Percentiles rank a stretch among this genome's conserved stretches.
Evolutionary conservation across 2,888 invertebrate species (phyloP).

Genomic region (Apamea monoglypha): DNA sequence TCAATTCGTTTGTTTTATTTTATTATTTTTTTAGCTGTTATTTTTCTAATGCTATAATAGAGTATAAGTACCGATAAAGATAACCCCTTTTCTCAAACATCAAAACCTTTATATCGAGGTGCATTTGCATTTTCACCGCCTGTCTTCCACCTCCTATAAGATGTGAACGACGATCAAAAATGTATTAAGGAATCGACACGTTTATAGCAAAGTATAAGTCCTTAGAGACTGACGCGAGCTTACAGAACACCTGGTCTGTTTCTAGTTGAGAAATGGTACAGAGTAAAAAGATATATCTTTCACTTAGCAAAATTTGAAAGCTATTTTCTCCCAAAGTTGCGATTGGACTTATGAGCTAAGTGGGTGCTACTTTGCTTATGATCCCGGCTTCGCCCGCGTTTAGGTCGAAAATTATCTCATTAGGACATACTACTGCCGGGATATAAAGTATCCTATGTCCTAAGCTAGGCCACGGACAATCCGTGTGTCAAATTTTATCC

Average conservation of each 20-base stretch:
- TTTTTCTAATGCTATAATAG: too few species aligned
- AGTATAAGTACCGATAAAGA: neutral
- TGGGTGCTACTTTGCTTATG: neutral
- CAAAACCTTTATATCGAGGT: neutral
- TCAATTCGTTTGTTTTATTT: too few species aligned
- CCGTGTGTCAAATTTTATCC: too few species aligned
- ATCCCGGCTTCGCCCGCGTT: neutral
- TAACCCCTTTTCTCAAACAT: neutral
- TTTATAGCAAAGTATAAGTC: slow-evolving; percentile 41
- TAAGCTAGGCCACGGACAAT: neutral
- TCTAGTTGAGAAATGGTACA: slow-evolving; percentile 21
- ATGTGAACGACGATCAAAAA: slow-evolving; percentile 51
- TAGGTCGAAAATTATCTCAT: neutral
- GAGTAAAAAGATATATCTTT: slow-evolving; percentile 18
- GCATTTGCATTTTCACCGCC: slow-evolving; percentile 12
- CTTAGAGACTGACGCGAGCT: slow-evolving; percentile 26
- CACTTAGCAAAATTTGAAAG: slow-evolving; percentile 18
- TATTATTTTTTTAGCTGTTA: too few species aligned
- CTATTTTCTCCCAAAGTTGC: neutral
- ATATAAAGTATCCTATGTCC: neutral
- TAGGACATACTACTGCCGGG: neutral
- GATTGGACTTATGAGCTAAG: neutral
- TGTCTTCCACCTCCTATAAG: slow-evolving; percentile 9
- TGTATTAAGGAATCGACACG: slow-evolving; percentile 54
- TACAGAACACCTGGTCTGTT: slow-evolving; percentile 44